Percentiles rank a stretch among this genome's conserved stretches.
phyloP scores from a whole-genome alignment of 2,797 vertebrate genomes.

The Delichon dasypus region DNA sequence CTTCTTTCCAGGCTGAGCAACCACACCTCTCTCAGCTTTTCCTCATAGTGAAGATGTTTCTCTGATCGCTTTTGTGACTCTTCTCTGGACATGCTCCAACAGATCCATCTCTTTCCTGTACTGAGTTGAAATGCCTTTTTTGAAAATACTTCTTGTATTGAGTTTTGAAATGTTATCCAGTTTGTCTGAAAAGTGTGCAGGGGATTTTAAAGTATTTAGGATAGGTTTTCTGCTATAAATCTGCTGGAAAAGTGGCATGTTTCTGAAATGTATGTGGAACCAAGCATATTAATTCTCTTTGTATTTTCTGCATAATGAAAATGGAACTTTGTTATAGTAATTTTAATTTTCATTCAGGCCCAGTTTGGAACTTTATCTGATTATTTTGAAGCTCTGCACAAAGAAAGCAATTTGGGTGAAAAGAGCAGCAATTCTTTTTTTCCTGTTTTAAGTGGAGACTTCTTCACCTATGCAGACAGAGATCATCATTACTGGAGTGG shows the following conservation, averaged over 20 bases:
- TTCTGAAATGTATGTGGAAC: not conserved
- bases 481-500: constrained; percentile 97
- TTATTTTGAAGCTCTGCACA: constrained; percentile 85
- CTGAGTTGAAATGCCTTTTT: not conserved
- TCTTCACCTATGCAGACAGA: constrained; percentile 94
- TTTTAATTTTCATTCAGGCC: constrained; percentile 76
- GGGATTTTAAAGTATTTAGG: not conserved
- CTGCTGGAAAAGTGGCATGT: not conserved
- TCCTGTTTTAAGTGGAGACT: constrained; percentile 88
- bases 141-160: not conserved
- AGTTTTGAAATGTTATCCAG: not conserved
- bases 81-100: not conserved
- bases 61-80: not conserved
- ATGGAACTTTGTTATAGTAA: not conserved
- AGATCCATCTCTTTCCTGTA: not conserved
- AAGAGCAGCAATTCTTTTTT: constrained; percentile 56
- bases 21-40: not conserved
- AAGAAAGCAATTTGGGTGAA: constrained; percentile 61
- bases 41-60: accelerated
- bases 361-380: constrained; percentile 92
- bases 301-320: not conserved
- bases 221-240: not conserved
- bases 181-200: not conserved
- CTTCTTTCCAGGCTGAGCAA: not conserved
- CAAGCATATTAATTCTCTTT: not conserved